A percentile compares a stretch with the other conserved stretches of the same genome.
phyloP scores from a whole-genome alignment of 2,888 invertebrate species.

The Chrysodeixis includens region DNA sequence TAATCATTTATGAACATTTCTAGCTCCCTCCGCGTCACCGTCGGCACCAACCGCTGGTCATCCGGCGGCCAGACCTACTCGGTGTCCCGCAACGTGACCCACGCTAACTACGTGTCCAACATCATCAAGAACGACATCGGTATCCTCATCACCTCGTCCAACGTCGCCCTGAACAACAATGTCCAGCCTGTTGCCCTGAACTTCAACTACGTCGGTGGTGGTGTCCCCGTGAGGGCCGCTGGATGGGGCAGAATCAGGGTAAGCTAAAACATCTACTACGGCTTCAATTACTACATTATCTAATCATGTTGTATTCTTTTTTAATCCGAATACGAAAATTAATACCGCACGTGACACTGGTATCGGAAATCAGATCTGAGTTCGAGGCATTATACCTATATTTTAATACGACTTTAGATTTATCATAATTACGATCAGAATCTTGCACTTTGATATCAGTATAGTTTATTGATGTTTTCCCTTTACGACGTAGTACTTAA shows the following conservation, averaged over 20 bases:
- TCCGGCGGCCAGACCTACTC: slow-evolving; percentile 65
- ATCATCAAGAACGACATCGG: slow-evolving; percentile 76
- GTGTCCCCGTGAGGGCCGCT: slow-evolving; percentile 59
- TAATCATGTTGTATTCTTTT: too few species aligned
- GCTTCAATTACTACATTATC: background rate
- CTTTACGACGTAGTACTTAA: too few species aligned
- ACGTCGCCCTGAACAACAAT: slow-evolving; percentile 37
- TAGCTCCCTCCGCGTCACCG: slow-evolving; percentile 64
- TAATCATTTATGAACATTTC: background rate
- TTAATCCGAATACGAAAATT: too few species aligned
- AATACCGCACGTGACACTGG: too few species aligned
- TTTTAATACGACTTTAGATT: too few species aligned
- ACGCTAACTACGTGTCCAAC: slow-evolving; percentile 66
- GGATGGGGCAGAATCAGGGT: slow-evolving; percentile 76
- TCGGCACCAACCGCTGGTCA: slow-evolving; percentile 74
- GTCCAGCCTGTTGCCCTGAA: slow-evolving; percentile 57
- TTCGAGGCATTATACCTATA: too few species aligned
- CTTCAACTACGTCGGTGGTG: slow-evolving; percentile 52
- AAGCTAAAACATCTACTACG: slow-evolving; percentile 29
- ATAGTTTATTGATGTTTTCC: too few species aligned
- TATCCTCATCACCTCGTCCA: slow-evolving; percentile 60
- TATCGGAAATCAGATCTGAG: too few species aligned
- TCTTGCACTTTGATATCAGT: too few species aligned
- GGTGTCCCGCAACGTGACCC: slow-evolving; percentile 70
- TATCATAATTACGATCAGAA: too few species aligned